phyloP scores from a whole-genome alignment of 2,888 invertebrate species.

The Stegana nigrithorax region DNA sequence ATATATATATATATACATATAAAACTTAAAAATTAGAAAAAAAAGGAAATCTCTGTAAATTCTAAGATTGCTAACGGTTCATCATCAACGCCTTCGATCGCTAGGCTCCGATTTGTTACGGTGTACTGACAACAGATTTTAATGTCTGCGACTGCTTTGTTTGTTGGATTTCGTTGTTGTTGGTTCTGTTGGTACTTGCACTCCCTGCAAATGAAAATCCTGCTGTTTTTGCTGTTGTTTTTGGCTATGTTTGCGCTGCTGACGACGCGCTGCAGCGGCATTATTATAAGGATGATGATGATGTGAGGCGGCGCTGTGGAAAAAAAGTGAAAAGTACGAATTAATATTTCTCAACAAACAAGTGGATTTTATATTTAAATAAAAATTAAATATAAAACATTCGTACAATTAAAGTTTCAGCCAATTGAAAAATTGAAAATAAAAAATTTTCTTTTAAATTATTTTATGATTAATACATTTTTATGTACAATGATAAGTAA shows the following conservation, averaged over 20 bases:
- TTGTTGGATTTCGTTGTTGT: slow-evolving; percentile 33
- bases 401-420: slow-evolving; percentile 2
- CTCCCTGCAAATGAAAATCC: slow-evolving; percentile 14
- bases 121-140: too few relatives aligned
- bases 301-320: slow-evolving; percentile 51
- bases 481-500: too few relatives aligned
- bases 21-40: background rate
- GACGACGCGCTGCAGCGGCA: slow-evolving; percentile 61
- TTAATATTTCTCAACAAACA: too few relatives aligned
- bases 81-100: too few relatives aligned
- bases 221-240: slow-evolving; percentile 26
- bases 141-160: slow-evolving; percentile 33
- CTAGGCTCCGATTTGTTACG: too few relatives aligned
- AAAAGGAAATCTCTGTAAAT: too few relatives aligned
- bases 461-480: background rate
- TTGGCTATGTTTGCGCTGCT: slow-evolving; percentile 57
- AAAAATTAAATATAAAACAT: slow-evolving; percentile 2
- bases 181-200: slow-evolving; percentile 6
- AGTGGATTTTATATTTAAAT: background rate
- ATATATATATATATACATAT: background rate
- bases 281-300: slow-evolving; percentile 68
- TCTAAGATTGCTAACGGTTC: too few relatives aligned
- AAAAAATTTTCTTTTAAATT: background rate
- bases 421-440: slow-evolving; percentile 2
- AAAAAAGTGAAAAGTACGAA: slow-evolving; percentile 23